Evolutionary conservation across 2,113 vertebrate genomes (phyloP).

Genomic region (Actenoides lindsayi): DNA sequence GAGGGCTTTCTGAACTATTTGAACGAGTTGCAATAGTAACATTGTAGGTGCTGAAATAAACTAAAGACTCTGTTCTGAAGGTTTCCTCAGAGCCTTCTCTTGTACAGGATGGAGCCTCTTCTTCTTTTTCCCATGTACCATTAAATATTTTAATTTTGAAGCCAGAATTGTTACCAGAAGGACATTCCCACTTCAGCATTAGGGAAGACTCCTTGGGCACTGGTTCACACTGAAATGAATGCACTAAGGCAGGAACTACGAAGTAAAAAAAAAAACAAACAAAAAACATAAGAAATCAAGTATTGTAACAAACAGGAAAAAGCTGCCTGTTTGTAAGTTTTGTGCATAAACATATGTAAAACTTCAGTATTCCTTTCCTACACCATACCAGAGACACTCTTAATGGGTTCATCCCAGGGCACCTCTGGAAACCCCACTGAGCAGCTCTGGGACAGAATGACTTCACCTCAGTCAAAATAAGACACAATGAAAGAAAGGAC

Average conservation of each 20-base stretch:
- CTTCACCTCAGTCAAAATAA: neutral
- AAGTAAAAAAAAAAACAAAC: neutral
- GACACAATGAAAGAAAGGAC: neutral
- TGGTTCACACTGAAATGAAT: slow-evolving; percentile 51
- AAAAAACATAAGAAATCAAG: neutral
- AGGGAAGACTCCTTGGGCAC: slow-evolving; percentile 65
- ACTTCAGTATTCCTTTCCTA: neutral
- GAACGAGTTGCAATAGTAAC: slow-evolving; percentile 76
- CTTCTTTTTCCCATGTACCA: neutral
- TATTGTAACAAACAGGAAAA: neutral
- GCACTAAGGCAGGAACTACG: slow-evolving; percentile 71
- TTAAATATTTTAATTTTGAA: slow-evolving; percentile 64
- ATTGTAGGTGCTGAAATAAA: slow-evolving; percentile 73
- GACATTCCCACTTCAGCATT: slow-evolving; percentile 75
- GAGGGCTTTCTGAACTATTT: slow-evolving; percentile 55
- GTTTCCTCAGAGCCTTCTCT: neutral
- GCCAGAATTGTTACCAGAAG: slow-evolving; percentile 56
- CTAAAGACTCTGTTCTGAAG: neutral
- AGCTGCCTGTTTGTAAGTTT: neutral
- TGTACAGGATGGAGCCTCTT: accelerated
- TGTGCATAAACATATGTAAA: neutral
- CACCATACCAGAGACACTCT: neutral
- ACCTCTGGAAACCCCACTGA: neutral
- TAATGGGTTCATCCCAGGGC: neutral
- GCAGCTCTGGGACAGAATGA: neutral